Evolutionary conservation across 2,888 invertebrate species (phyloP), one percentile per base, ranked within the genome.

Genomic region (Miltochrista miniata): DNA sequence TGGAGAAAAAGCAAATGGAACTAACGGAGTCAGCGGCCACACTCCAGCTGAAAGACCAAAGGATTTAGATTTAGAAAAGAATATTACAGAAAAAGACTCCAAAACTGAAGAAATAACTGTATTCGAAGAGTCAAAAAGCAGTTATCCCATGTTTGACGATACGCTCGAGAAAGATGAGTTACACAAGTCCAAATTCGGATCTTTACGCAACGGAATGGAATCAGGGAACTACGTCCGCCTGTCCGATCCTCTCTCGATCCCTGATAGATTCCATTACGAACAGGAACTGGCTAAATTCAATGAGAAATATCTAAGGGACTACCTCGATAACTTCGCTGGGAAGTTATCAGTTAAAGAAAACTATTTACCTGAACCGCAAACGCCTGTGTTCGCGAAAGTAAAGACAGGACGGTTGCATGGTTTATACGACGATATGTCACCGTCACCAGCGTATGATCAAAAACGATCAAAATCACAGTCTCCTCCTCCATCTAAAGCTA

Each of bases 301-400:
- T 61, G 91, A 91, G 45, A 81, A 72, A 61, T 91, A 91, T 63
- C 83, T 88, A 37, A 76, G 81, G 52, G 86, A 90, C 48, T 90
- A 84, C 56, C 64, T 90, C 35, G 88, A 90, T n/a, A 79, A 74
- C 35, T 81, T 85, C 35, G 83, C 83, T 10, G 84, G 85, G 1
- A 81, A 83, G 53, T 54, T 90, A 13, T 74, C 84, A 0, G 87
- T 88, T 0, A 87, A 78, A 64, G 90, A 92, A 60, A 78, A 90
- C 52, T 92, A 89, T 53, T 66, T 92, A 4, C 92, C 92, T 0
- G 92, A 92, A 60, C 70, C 86, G 9, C 92, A 92, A 66, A 90
- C 90, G 52, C 92, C 92, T 0, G 83, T 90, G 45, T 91, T 92
- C 59, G 79, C 92, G 0, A 91, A 91, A 70, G 86, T 91, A 39